A percentile compares a stretch with the other conserved stretches of the same genome.
phyloP scores from a whole-genome alignment of 1,140 invertebrate genomes.

The Littorina saxatilis region DNA sequence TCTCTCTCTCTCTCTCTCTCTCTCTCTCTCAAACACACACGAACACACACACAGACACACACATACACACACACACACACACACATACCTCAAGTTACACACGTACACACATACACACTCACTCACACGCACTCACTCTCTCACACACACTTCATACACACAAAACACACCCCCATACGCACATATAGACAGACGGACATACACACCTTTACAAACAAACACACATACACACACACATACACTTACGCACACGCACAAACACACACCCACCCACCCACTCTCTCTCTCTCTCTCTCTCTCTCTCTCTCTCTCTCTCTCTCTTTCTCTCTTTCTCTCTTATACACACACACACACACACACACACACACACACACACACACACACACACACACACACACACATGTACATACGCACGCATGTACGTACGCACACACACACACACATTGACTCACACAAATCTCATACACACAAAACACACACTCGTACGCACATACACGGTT shows the following conservation, averaged over 20 bases:
- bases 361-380: conserved; percentile 21
- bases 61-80: conserved; percentile 23
- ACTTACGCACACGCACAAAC: not conserved
- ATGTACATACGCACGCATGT: not conserved
- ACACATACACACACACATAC: not conserved
- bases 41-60: not conserved
- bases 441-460: no score
- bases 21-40: not conserved
- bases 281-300: not conserved
- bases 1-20: no score
- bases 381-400: conserved; percentile 10
- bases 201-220: not conserved
- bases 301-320: not conserved
- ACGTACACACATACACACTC: conserved; percentile 15
- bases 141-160: not conserved
- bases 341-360: conserved; percentile 10
- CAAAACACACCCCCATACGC: not conserved
- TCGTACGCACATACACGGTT: not conserved
- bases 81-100: not conserved
- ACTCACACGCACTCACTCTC: not conserved
- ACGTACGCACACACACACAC: not conserved
- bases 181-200: not conserved
- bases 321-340: not conserved
- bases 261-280: not conserved
- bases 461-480: conserved; percentile 1